Percentiles rank a stretch among this genome's conserved stretches.
Conservation (phyloP, 2,113 vertebrate species). For the Melanotaenia duboulayi region DNA sequence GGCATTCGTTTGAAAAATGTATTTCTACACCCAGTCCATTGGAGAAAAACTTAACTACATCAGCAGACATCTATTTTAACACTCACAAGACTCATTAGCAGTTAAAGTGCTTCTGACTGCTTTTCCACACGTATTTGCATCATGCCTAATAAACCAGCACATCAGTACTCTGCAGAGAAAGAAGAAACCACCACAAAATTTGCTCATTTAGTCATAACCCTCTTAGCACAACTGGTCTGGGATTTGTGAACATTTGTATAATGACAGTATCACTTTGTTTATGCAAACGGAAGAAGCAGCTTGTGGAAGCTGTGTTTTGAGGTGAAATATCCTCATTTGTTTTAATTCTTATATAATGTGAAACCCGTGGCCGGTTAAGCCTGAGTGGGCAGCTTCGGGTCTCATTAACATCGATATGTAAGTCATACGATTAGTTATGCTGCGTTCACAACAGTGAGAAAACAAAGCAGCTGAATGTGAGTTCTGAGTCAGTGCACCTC, state of each 20-base stretch:
- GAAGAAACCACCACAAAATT: constrained; percentile 13
- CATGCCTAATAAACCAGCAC: constrained; percentile 19
- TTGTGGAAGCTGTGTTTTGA: neutral
- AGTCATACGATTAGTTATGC: neutral
- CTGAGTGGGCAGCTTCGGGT: constrained; percentile 17
- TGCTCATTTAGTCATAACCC: constrained; percentile 30
- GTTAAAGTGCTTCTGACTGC: constrained; percentile 38
- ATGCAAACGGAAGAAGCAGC: neutral
- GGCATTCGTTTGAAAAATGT: constrained; percentile 26
- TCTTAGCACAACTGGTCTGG: constrained; percentile 9
- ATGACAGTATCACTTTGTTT: constrained; percentile 15
- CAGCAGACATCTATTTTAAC: constrained; percentile 31
- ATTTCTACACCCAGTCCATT: constrained; percentile 3
- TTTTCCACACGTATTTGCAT: constrained; percentile 41
- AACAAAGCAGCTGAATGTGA: constrained; percentile 7
- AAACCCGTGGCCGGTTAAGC: constrained; percentile 26
- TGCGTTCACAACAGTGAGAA: neutral
- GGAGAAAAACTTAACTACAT: constrained; percentile 25
- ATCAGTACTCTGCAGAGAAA: neutral
- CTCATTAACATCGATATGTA: constrained; percentile 35
- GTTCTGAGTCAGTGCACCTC: constrained; percentile 27
- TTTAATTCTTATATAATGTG: neutral
- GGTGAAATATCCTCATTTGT: neutral
- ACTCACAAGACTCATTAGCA: constrained; percentile 48
- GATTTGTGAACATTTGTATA: constrained; percentile 26